These are phyloP conservation scores for Reticulitermes speratus DNA, from an alignment of 1,140 invertebrate genomes.

Conservation along the genomic window DNA sequence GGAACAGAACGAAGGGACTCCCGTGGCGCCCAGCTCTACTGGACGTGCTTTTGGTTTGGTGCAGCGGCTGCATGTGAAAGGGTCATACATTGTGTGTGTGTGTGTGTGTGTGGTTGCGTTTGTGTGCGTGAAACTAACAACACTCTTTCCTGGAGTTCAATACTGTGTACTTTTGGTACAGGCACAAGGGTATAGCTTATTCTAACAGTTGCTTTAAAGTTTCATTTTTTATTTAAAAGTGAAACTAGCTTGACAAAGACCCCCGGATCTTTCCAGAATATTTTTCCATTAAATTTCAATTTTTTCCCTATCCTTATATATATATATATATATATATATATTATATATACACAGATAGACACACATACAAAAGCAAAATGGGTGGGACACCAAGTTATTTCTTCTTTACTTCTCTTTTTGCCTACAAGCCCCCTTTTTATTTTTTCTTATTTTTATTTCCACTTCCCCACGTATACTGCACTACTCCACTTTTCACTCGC, in stretches of 20 bases:
- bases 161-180: neutral
- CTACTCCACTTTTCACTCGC: constrained; percentile 13
- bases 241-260: constrained; percentile 12
- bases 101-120: neutral
- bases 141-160: neutral
- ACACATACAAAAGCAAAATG: neutral
- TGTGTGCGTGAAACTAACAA: neutral
- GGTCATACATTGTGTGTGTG: neutral
- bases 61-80: too few relatives aligned
- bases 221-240: neutral
- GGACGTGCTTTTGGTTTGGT: too few relatives aligned
- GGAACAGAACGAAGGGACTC: too few relatives aligned
- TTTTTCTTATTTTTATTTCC: neutral
- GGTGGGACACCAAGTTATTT: neutral
- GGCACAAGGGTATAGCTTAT: neutral
- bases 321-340: neutral
- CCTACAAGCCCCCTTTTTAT: neutral
- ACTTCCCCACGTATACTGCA: neutral
- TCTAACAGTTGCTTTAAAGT: neutral
- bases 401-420: neutral
- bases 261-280: neutral
- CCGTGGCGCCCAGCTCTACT: too few relatives aligned
- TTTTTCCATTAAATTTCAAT: constrained; percentile 20
- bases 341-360: neutral
- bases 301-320: neutral